A percentile compares a stretch with the other conserved stretches of the same genome.
phyloP scores from a whole-genome alignment of 1,140 invertebrate species.

The Apis dorsata region DNA sequence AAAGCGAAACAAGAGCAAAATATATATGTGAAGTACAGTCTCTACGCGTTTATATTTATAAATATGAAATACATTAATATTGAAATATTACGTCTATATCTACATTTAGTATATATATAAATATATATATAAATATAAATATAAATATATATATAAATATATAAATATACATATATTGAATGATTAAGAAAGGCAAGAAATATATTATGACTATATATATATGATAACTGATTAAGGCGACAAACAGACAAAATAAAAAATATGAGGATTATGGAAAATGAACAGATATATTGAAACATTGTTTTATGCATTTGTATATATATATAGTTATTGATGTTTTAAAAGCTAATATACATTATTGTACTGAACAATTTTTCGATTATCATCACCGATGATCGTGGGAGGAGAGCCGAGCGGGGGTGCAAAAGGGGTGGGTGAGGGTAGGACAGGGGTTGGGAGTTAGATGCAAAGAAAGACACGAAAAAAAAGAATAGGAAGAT shows the following conservation, averaged over 20 bases:
- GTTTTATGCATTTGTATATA: constrained; percentile 69
- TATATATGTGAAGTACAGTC: constrained; percentile 72
- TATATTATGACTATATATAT: constrained; percentile 62
- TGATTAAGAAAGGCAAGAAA: constrained; percentile 68
- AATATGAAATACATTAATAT: constrained; percentile 71
- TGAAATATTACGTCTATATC: constrained; percentile 74
- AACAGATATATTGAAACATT: constrained; percentile 67
- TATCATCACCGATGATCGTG: constrained; percentile 51
- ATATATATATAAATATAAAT: constrained; percentile 68
- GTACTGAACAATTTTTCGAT: constrained; percentile 61
- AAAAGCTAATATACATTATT: constrained; percentile 64
- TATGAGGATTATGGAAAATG: constrained; percentile 62
- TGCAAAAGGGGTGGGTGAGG: constrained; percentile 17
- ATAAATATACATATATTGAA: constrained; percentile 75
- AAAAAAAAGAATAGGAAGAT: neutral
- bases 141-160: constrained; percentile 71
- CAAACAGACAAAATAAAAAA: constrained; percentile 62
- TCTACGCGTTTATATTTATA: constrained; percentile 76
- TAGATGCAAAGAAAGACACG: constrained; percentile 14
- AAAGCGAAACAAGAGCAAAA: constrained; percentile 59
- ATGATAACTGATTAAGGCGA: constrained; percentile 59
- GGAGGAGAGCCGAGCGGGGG: constrained; percentile 15
- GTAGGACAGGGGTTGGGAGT: constrained; percentile 14
- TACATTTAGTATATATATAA: constrained; percentile 71
- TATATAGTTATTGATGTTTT: constrained; percentile 69